Conservation (phyloP, 1,140 invertebrate species). For the Drosophila nebulosa region DNA sequence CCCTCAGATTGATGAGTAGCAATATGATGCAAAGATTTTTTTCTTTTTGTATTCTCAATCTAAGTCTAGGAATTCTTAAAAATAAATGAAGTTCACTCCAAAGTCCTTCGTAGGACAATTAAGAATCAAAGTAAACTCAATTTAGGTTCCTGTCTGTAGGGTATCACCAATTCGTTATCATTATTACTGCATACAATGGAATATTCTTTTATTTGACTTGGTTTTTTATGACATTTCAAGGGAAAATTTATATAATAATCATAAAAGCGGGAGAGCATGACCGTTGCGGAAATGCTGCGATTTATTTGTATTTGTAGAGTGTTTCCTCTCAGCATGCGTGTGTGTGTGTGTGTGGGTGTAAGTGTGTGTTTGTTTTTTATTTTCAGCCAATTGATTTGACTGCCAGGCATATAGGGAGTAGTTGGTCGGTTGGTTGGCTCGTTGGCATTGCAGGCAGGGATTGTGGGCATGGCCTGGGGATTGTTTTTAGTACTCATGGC, state of each 20-base stretch:
- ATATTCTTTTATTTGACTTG: constrained; percentile 59
- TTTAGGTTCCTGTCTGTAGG: neutral
- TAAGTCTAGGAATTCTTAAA: too few species aligned
- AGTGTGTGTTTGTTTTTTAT: constrained; percentile 55
- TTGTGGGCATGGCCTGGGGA: constrained; percentile 14
- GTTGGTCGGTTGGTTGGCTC: neutral
- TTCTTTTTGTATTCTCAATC: too few species aligned
- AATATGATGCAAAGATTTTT: too few species aligned
- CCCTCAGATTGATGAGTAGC: too few species aligned
- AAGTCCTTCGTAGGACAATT: too few species aligned
- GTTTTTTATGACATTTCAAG: constrained; percentile 62
- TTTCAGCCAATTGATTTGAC: constrained; percentile 73
- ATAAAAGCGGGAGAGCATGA: constrained; percentile 71
- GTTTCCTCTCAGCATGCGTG: constrained; percentile 26
- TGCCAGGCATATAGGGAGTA: constrained; percentile 8
- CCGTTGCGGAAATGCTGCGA: constrained; percentile 71
- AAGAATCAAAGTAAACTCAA: too few species aligned
- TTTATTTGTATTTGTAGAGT: constrained; percentile 74
- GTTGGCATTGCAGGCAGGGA: neutral
- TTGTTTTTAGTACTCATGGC: constrained; percentile 49
- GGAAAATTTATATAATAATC: constrained; percentile 75
- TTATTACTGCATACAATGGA: neutral
- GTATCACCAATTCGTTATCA: neutral
- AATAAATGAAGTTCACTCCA: too few species aligned
- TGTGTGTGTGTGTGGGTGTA: constrained; percentile 6